A percentile compares a stretch with the other conserved stretches of the same genome.
Conservation (phyloP, 2,113 vertebrate genomes). For the Bos indicus region DNA sequence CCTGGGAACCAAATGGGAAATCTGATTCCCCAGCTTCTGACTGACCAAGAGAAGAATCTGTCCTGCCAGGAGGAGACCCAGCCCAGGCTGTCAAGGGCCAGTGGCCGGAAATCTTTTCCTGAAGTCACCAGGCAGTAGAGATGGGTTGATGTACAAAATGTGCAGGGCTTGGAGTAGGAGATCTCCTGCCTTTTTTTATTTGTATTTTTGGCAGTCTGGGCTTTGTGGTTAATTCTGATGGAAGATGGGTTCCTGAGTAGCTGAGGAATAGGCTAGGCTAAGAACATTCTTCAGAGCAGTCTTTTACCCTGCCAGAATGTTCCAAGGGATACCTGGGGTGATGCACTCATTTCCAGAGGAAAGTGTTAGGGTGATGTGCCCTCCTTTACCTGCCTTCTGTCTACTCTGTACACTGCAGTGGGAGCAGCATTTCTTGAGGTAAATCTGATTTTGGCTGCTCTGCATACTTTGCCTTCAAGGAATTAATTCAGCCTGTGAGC, state of each 20-base stretch:
- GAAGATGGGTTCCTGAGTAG: neutral
- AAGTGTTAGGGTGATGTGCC: neutral
- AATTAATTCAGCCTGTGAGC: neutral
- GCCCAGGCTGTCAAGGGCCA: neutral
- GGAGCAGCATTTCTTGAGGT: neutral
- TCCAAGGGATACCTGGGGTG: neutral
- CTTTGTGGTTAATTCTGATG: neutral
- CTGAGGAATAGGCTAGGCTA: neutral
- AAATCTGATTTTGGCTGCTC: neutral
- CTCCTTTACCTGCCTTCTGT: neutral
- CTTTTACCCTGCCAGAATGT: neutral
- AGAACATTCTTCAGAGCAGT: neutral
- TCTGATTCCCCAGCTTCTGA: constrained; percentile 71
- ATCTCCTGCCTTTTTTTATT: neutral
- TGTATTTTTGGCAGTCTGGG: neutral
- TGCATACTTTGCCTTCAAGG: neutral
- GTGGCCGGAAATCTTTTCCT: neutral
- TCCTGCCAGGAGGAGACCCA: constrained; percentile 28
- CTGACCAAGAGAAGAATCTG: constrained; percentile 72
- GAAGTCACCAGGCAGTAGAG: neutral
- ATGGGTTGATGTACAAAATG: neutral
- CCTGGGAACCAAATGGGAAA: constrained; percentile 74
- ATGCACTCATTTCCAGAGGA: neutral
- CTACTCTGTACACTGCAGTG: neutral
- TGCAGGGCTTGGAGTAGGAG: neutral